Conservation (phyloP, 2,797 vertebrate genomes). For the Knipowitschia caucasica region DNA sequence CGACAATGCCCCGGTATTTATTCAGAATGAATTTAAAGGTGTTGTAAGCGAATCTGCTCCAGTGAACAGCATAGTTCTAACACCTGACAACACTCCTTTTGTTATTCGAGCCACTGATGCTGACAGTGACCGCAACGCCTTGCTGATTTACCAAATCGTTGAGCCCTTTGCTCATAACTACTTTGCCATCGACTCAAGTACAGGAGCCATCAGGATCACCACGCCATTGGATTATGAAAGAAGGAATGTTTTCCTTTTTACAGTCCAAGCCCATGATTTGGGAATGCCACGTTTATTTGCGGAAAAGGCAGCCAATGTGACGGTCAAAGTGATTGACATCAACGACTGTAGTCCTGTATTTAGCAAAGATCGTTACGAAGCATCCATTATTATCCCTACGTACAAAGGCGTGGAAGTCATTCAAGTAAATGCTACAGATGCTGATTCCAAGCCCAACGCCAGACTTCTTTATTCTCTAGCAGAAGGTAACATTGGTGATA, state of each 20-base stretch:
- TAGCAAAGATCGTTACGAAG: conserved; percentile 83
- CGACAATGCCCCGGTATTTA: conserved; percentile 88
- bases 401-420: conserved; percentile 90
- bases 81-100: conserved; percentile 83
- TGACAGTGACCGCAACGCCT: conserved; percentile 88
- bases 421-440: conserved; percentile 85
- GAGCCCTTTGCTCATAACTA: conserved; percentile 90
- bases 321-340: conserved; percentile 88
- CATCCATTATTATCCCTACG: conserved; percentile 85
- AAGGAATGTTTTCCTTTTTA: conserved; percentile 85
- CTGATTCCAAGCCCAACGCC: conserved; percentile 86
- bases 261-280: conserved; percentile 94
- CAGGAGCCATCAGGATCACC: conserved; percentile 88
- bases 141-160: conserved; percentile 94
- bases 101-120: conserved; percentile 89
- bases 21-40: conserved; percentile 84
- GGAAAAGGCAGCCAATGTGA: conserved; percentile 89
- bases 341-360: conserved; percentile 94
- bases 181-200: conserved; percentile 94
- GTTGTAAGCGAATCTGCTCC: conserved; percentile 89
- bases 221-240: conserved; percentile 89
- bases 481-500: conserved; percentile 96
- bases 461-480: conserved; percentile 89
- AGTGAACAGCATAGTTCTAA: conserved; percentile 88
- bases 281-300: conserved; percentile 88